A percentile compares a stretch with the other conserved stretches of the same genome.
Evolutionary conservation across 2,888 invertebrate genomes (phyloP).

Genomic region (Deilephila porcellus): DNA sequence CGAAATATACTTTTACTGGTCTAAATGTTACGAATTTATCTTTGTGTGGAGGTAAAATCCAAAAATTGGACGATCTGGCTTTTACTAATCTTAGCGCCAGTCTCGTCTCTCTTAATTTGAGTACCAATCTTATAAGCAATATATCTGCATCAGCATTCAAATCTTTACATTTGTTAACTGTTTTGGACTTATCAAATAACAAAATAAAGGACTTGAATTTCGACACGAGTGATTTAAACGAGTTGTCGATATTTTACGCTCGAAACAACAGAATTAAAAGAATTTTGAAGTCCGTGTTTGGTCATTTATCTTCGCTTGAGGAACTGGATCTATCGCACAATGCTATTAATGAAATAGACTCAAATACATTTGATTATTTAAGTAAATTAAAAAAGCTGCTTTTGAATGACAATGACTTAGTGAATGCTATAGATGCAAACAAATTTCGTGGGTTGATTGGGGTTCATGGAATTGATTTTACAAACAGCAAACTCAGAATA

Average conservation of each 20-base stretch:
- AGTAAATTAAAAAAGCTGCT: slow-evolving; percentile 32
- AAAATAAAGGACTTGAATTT: slow-evolving; percentile 28
- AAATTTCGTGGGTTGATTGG: slow-evolving; percentile 33
- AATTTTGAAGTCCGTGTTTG: slow-evolving; percentile 33
- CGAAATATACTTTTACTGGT: slow-evolving; percentile 31
- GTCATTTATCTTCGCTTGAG: slow-evolving; percentile 25
- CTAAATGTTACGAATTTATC: slow-evolving; percentile 28
- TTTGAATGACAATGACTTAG: slow-evolving; percentile 35
- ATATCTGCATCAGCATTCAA: slow-evolving; percentile 32
- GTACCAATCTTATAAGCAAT: slow-evolving; percentile 29
- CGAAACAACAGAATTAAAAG: slow-evolving; percentile 31
- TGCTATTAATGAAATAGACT: slow-evolving; percentile 33
- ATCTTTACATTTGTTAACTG: slow-evolving; percentile 21
- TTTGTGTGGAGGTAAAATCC: slow-evolving; percentile 29
- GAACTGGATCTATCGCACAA: slow-evolving; percentile 34
- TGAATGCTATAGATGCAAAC: slow-evolving; percentile 30
- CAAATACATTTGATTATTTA: slow-evolving; percentile 34
- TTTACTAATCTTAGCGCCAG: slow-evolving; percentile 24
- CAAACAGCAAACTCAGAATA: slow-evolving; percentile 29
- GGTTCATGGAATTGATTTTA: slow-evolving; percentile 31
- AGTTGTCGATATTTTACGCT: slow-evolving; percentile 28
- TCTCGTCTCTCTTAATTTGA: slow-evolving; percentile 31
- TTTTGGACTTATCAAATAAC: slow-evolving; percentile 34
- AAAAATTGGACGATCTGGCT: slow-evolving; percentile 16
- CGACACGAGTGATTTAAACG: slow-evolving; percentile 22